These are phyloP conservation scores for Dolichallabes microphthalmus DNA, from an alignment of 2,113 vertebrate genomes.

Conservation along the genomic window DNA sequence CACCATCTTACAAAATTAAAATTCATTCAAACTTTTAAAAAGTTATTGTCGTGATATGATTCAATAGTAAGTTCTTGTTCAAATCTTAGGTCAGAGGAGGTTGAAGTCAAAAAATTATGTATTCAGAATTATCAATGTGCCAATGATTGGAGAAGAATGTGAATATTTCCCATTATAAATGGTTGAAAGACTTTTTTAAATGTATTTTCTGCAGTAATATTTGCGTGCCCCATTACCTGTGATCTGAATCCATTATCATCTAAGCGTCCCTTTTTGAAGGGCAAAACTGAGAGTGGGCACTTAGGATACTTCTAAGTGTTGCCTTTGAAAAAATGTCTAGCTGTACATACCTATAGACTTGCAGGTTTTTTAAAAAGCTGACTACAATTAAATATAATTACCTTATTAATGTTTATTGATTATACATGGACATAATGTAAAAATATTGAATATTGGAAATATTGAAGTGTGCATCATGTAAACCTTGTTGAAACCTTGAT, in stretches of 20 bases:
- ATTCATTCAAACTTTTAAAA: not conserved
- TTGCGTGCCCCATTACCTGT: not conserved
- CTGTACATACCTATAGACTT: not conserved
- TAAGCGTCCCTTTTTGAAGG: not conserved
- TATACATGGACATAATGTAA: not conserved
- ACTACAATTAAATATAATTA: not conserved
- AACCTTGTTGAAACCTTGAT: not conserved
- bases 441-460: not conserved
- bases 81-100: conserved; percentile 24
- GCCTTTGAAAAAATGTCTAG: not conserved
- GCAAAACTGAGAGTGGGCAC: not conserved
- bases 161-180: not conserved
- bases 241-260: not conserved
- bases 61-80: conserved; percentile 49
- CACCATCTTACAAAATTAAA: not conserved
- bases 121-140: conserved; percentile 3
- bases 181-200: not conserved
- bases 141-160: not conserved
- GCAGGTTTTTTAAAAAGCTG: not conserved
- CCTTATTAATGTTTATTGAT: not conserved
- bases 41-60: conserved; percentile 49
- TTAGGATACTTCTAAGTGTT: not conserved
- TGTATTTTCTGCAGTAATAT: not conserved
- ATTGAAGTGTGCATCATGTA: not conserved
- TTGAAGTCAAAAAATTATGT: not conserved